Evolutionary conservation across 2,888 invertebrate species (phyloP), one percentile per base, ranked within the genome.

Genomic region (Himalopsyche tibetana): DNA sequence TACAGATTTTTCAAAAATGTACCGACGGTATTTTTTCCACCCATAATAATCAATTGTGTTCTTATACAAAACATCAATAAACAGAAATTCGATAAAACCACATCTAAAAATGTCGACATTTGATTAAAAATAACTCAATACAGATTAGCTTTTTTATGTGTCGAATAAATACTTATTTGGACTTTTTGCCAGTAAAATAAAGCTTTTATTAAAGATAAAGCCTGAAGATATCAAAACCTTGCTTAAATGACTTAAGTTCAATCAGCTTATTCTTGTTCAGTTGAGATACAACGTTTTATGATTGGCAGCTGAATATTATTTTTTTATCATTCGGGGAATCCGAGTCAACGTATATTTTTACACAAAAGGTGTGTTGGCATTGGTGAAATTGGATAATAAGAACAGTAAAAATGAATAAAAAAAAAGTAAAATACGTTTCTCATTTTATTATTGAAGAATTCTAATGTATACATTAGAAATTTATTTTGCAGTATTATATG

Each of bases 221-320:
- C 55, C 83, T 17, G 38, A 45, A 83, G 69, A 83, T 56, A 63
- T 83, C 40, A 38, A 74, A 84, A 36, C 36, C 79, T 79, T 69
- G 36, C 42, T 51, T 45, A 51, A 74, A 84, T 69, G 84, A 74
- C 74, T 84, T 84, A n/a, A 45, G 85, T 85, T 85, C 85, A 63
- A 85, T 85, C 85, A 63, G 82, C 85, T 85, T 85, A 85, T 85
- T 42, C 45, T 45, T 28, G 82, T 85, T 85, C 82, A 82, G 56
- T 82, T 82, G 85, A 85, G 63, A 85, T 85, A 85, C 85, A 85
- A 82, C 63, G 28, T 81, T 82, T 63, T 82, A 56, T 85, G 85
- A 85, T 85, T 85, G 85, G 85, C 85, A 82, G 82, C 56, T 63
- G 82, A 82, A 82, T 85, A 19, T 69, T 45, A 63, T 56, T 85